Evolutionary conservation across 2,888 invertebrate species (phyloP), one percentile per base, ranked within the genome.

Genomic region (Augiades crinisus): DNA sequence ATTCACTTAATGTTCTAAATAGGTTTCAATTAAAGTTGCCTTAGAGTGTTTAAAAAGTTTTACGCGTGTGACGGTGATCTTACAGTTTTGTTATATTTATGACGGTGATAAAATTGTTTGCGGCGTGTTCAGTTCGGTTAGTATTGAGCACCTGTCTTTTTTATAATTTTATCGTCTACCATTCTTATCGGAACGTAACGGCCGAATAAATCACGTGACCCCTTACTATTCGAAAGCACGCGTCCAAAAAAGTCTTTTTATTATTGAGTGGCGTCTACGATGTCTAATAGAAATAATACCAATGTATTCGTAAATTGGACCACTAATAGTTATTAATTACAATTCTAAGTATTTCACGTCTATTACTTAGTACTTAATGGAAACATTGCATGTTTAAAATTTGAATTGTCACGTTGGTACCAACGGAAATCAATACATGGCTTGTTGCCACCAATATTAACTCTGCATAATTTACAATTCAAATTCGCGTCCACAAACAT

Each of bases 41-140:
- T 70, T 70, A 65, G 67, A 72, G 71, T 75, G 70, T 78, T 74
- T 75, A 69, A 70, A 74, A 77, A 80, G 74, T 68, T 70, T 64
- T 62, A 63, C 60, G 65, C 70, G 71, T 70, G 69, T 73, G 65
- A 67, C 67, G 68, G 67, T 70, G 68, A 72, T 72, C 75, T 72
- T 67, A 63, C 63, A 67, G 72, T 75, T 72, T 72, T 65, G 69
- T 78, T 75, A 73, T 83, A 84, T 87, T 88, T 87, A 88, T 77
- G 79, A 70, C 65, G 59, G 78, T 75, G 78, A 86, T 89, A 88
- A 88, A 87, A 86, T 74, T 81, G 88, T 85, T 79, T 80, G 86
- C 81, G 87, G 87, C 74, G 59, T 81, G 84, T 78, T 72, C 70
- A 61, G 60, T 76, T 76, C 68, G 70, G 65, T 70, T 74, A 70